Base-by-base conservation (phyloP, 2,888 invertebrate species). In the Microctonus aethiopoides region DNA sequence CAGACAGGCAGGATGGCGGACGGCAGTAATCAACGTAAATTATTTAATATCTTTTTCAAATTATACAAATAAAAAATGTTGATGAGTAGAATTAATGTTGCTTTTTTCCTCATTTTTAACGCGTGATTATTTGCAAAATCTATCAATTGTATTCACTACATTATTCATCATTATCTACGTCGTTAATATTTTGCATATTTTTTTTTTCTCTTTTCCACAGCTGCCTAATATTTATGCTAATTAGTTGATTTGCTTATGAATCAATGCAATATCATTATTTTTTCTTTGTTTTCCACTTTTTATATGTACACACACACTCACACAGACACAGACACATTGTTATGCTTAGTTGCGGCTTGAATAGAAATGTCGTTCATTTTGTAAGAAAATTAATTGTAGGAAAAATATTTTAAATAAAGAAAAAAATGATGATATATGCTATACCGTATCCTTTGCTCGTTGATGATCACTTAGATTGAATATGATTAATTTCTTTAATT, bases 11-110 rank as follows among this genome's bases (percentile, higher is more conserved):
- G 81, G 81, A 80, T 79, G 82, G 80, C 81, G 82, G 81, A 80
- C 80, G 80, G 77, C 82, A 83, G 79, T 83, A 81, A 79, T 83
- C 80, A 82, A 80, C 82, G 83, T 81, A 84, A 83, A 80, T 81
- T 80, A 78, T 83, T 84, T 83, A 83, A 82, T 84, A 77, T 78
- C 75, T 79, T 78, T 82, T 77, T n/a, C 78, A 82, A 52, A 34
- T 74, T 76, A 59, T 76, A 76, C 75, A 76, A 72, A 66, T 74
- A 64, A 76, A 76, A 73, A 70, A n/a, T 72, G 74, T 72, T 70
- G 70, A 73, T 13, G 24, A 4, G 63, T 54, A 64, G 62, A 60
- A 57, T 59, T 66, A 60, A 54, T 68, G 60, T 67, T 59, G 52
- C 57, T 67, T 24, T 4, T 72, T 41, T 54, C 52, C 39, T 29